Evolutionary conservation across 2,888 invertebrate species (phyloP).

Genomic region (Thysanoteuthis rhombus): DNA sequence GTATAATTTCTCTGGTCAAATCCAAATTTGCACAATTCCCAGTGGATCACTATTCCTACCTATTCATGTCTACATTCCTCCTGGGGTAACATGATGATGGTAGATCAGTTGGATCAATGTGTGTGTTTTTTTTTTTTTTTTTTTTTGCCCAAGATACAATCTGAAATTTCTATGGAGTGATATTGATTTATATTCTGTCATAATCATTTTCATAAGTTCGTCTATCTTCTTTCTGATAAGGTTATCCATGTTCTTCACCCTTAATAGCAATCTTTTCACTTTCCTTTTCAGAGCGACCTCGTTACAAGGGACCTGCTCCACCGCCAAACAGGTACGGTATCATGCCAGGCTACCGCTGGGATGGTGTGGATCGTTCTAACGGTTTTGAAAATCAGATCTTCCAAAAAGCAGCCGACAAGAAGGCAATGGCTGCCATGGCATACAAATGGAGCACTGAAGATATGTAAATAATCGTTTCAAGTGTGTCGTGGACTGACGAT

Average conservation of each 20-base stretch:
- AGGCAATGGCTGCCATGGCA: slow-evolving; percentile 83
- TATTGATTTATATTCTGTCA: background rate
- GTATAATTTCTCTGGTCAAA: too few relatives aligned
- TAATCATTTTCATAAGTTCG: background rate
- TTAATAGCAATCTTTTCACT: background rate
- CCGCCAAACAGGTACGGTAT: slow-evolving; percentile 93
- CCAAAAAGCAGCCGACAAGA: slow-evolving; percentile 64
- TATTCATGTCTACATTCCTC: too few relatives aligned
- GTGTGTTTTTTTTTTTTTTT: too few relatives aligned
- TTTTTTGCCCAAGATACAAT: too few relatives aligned
- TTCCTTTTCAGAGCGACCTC: slow-evolving; percentile 64
- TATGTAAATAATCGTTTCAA: slow-evolving; percentile 74
- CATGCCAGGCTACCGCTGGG: slow-evolving; percentile 95
- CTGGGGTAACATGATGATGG: too few relatives aligned
- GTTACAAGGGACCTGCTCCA: slow-evolving; percentile 81
- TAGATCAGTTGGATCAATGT: too few relatives aligned
- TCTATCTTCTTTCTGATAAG: background rate
- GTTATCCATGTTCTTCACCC: background rate
- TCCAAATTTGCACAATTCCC: too few relatives aligned
- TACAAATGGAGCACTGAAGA: slow-evolving; percentile 96
- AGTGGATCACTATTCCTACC: too few relatives aligned
- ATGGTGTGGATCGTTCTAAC: slow-evolving; percentile 96
- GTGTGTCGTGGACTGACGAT: background rate
- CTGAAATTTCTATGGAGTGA: too few relatives aligned
- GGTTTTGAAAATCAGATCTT: slow-evolving; percentile 94